Base-by-base conservation (phyloP, 2,888 invertebrate genomes). In the Malacosoma neustria region DNA sequence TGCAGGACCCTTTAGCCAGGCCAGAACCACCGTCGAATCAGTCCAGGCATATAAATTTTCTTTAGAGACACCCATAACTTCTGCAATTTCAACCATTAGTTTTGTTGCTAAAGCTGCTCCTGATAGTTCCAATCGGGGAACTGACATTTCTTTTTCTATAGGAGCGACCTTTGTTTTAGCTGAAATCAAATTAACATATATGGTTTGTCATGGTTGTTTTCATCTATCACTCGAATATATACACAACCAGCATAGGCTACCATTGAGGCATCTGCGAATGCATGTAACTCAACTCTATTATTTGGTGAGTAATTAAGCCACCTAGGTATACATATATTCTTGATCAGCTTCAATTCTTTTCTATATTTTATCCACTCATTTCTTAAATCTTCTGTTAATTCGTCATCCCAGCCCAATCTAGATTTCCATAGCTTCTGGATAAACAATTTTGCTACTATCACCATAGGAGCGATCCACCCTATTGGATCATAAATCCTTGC, bases 101-200 rank as follows among this genome's bases (percentile, higher is more conserved):
- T 30, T 32, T 3, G 39, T 22, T 2, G 30, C 14, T 11, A 35
- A 11, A 11, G 35, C 14, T 13, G 33, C 29, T 12, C 32, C 39
- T 29, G 32, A 35, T 32, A 33, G 11, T 30, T 30, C 32, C 2
- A 36, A 29, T 9, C 32, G 9, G 1, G 36, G 36, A 6, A 30
- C 31, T 3, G 33, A 31, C 1, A 36, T 3, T 13, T 30, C 33
- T 22, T 38, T 34, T n/a, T n/a, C n/a, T 4, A 43, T 22, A 2
- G 42, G 42, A 6, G 42, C 39, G 7, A 42, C 42, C n/a, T 37
- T 39, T 4, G 39, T 35, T 34, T 35, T 35, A 3, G 39, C 13
- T 1, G 33, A 33, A 11, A 39, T 12, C 33, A 22, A 11, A 30
- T 11, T n/a, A n/a, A n/a, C n/a, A n/a, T n/a, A n/a, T n/a, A n/a